Conservation (phyloP, 2,113 vertebrate species). For the Cygnus atratus region DNA sequence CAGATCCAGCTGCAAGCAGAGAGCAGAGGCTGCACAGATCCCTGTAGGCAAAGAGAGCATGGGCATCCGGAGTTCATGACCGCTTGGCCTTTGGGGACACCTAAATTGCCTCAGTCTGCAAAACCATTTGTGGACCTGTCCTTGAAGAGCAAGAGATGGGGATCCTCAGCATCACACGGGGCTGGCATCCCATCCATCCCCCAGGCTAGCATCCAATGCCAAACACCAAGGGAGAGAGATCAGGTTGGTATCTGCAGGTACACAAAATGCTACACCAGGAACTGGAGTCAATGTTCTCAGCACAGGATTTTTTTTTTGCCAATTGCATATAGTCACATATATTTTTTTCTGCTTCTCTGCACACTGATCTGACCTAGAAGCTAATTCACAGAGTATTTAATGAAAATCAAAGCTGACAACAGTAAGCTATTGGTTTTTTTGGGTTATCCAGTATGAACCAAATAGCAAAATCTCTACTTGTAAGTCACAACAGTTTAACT, state of each 20-base stretch:
- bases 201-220: neutral
- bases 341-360: neutral
- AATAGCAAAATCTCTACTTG: neutral
- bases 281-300: neutral
- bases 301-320: neutral
- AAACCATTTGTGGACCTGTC: neutral
- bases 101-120: neutral
- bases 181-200: neutral
- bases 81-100: neutral
- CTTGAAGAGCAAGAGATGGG: neutral
- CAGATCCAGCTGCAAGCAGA: no score
- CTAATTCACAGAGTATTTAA: neutral
- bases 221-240: neutral
- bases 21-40: no score
- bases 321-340: rapidly evolving
- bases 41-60: rapidly evolving
- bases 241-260: neutral
- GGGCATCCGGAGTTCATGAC: neutral
- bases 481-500: neutral
- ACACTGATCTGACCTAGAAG: neutral
- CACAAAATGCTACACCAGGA: neutral
- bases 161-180: neutral
- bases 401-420: neutral
- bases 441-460: neutral
- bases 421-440: neutral